Percentiles rank a stretch among this genome's conserved stretches.
Evolutionary conservation across 2,888 invertebrate species (phyloP).

Genomic region (Oscheius sp.): DNA sequence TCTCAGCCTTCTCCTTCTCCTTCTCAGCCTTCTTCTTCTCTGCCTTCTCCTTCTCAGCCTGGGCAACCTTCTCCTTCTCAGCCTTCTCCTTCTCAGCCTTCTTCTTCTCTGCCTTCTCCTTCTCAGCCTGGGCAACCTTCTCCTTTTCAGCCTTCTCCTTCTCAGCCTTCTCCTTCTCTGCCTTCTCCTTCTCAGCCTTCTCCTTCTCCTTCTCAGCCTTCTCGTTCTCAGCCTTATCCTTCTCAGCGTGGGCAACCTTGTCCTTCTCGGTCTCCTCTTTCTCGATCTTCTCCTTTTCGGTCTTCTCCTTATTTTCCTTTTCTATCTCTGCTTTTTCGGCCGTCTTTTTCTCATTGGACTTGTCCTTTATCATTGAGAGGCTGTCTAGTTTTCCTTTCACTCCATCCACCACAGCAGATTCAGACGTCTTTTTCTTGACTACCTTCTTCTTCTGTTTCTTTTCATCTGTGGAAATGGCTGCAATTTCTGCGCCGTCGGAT

Average conservation of each 20-base stretch:
- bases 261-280: background rate
- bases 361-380: background rate
- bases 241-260: background rate
- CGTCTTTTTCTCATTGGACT: background rate
- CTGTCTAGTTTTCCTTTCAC: too few species aligned
- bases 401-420: too few species aligned
- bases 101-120: background rate
- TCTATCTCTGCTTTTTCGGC: background rate
- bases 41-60: background rate
- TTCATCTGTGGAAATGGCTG: background rate
- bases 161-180: background rate
- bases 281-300: background rate
- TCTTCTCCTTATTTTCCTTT: background rate
- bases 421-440: too few species aligned
- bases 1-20: background rate
- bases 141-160: conserved; percentile 11
- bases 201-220: conserved; percentile 20
- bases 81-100: conserved; percentile 14
- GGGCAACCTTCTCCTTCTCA: background rate
- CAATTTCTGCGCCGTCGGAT: background rate
- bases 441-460: background rate
- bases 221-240: conserved; percentile 28
- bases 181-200: background rate
- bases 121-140: background rate
- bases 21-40: background rate